These are phyloP conservation scores for Panorpa germanica DNA, from an alignment of 2,888 invertebrate genomes.

Conservation along the genomic window DNA sequence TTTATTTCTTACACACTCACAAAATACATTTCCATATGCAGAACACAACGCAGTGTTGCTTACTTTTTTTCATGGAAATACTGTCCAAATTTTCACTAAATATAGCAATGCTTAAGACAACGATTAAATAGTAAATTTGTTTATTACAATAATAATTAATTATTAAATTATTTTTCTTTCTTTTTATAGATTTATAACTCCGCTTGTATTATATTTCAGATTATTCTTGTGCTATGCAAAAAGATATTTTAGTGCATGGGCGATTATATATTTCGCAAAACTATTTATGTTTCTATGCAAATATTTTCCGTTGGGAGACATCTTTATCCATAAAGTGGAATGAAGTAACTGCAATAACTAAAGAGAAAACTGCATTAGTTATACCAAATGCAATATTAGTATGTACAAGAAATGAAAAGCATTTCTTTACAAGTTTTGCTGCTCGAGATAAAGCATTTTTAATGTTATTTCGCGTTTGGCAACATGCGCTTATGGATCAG, in stretches of 20 bases:
- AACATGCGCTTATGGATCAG: slow-evolving; percentile 85
- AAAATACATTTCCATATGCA: no score
- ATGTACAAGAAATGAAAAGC: slow-evolving; percentile 62
- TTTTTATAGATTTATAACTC: slow-evolving; percentile 6
- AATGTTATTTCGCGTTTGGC: slow-evolving; percentile 92
- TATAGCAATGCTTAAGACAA: background rate
- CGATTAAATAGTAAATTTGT: background rate
- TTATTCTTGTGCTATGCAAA: slow-evolving; percentile 92
- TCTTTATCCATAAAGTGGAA: slow-evolving; percentile 68
- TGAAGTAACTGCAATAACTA: slow-evolving; percentile 83
- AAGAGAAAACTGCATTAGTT: slow-evolving; percentile 83
- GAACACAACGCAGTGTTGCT: no score
- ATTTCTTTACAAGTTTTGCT: slow-evolving; percentile 88
- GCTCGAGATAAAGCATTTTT: slow-evolving; percentile 87
- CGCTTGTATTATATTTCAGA: slow-evolving; percentile 36
- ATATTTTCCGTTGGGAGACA: slow-evolving; percentile 95
- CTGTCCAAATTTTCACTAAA: no score
- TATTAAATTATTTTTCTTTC: background rate
- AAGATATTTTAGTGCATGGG: slow-evolving; percentile 90
- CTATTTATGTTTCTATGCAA: slow-evolving; percentile 93
- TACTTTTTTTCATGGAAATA: no score
- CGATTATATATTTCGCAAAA: slow-evolving; percentile 89
- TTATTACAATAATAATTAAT: background rate
- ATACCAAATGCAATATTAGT: slow-evolving; percentile 94
- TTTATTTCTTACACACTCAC: no score